Conservation (phyloP, 1,140 invertebrate species). For the Eufriesea mexicana region DNA sequence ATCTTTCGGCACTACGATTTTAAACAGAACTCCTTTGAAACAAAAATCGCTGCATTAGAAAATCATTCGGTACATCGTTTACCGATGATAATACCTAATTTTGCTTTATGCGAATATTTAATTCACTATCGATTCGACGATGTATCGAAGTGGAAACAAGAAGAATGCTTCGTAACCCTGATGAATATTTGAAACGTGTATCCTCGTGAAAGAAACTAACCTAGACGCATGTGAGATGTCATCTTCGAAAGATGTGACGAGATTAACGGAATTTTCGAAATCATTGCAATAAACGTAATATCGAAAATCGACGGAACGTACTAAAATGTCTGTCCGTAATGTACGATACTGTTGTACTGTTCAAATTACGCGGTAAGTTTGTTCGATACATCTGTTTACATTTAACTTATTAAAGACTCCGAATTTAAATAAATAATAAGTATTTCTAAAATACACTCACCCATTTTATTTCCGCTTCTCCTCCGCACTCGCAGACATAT, state of each 20-base stretch:
- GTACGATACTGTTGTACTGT: no score
- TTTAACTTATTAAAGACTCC: background rate
- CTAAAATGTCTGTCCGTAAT: background rate
- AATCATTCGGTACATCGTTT: background rate
- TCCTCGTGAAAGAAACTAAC: background rate
- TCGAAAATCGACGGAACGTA: background rate
- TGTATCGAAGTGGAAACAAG: background rate
- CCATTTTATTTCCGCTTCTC: conserved; percentile 91
- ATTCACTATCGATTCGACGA: no score
- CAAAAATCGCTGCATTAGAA: background rate
- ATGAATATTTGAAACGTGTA: background rate
- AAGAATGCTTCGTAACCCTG: background rate
- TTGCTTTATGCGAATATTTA: no score
- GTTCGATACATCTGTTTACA: no score
- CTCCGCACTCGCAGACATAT: conserved; percentile 96
- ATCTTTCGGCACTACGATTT: conserved; percentile 12
- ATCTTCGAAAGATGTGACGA: background rate
- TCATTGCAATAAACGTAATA: background rate
- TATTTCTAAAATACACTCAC: conserved; percentile 85
- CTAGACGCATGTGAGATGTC: background rate
- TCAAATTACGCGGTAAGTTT: no score
- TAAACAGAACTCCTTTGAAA: background rate
- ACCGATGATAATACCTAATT: no score
- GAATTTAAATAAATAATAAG: background rate
- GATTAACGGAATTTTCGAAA: background rate